Evolutionary conservation across 2,888 invertebrate genomes (phyloP).

Genomic region (Hypercompe scribonia): DNA sequence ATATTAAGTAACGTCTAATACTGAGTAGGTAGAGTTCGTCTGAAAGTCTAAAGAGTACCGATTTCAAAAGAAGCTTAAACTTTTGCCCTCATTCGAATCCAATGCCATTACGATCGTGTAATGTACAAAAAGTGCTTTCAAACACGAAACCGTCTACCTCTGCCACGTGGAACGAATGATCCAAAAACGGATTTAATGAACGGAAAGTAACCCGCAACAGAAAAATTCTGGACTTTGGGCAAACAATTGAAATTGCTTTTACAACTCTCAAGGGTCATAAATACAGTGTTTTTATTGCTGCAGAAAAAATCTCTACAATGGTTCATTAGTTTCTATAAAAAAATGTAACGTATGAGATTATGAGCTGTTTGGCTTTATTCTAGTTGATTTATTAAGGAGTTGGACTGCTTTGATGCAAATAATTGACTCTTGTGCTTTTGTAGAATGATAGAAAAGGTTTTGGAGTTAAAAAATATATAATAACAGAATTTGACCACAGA

Average conservation of each 20-base stretch:
- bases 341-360: constrained; percentile 26
- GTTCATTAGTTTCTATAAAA: constrained; percentile 36
- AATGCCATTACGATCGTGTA: constrained; percentile 3
- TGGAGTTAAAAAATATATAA: background rate
- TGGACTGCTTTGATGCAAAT: background rate
- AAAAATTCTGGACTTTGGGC: constrained; percentile 20
- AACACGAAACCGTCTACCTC: constrained; percentile 13
- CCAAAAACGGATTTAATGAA: constrained; percentile 40
- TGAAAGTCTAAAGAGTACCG: background rate
- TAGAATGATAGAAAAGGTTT: background rate
- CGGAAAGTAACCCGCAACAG: constrained; percentile 25
- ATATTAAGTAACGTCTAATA: background rate
- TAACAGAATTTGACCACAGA: too few species aligned
- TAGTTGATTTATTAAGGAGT: background rate
- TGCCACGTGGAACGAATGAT: constrained; percentile 33
- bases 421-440: background rate
- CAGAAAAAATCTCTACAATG: constrained; percentile 29
- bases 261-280: constrained; percentile 36
- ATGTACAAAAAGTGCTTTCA: constrained; percentile 1
- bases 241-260: constrained; percentile 26
- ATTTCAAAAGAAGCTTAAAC: background rate
- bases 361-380: constrained; percentile 1
- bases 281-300: constrained; percentile 42
- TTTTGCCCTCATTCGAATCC: constrained; percentile 5
- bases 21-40: background rate